phyloP scores from a whole-genome alignment of 2,888 invertebrate genomes.

The Elysia crispata region DNA sequence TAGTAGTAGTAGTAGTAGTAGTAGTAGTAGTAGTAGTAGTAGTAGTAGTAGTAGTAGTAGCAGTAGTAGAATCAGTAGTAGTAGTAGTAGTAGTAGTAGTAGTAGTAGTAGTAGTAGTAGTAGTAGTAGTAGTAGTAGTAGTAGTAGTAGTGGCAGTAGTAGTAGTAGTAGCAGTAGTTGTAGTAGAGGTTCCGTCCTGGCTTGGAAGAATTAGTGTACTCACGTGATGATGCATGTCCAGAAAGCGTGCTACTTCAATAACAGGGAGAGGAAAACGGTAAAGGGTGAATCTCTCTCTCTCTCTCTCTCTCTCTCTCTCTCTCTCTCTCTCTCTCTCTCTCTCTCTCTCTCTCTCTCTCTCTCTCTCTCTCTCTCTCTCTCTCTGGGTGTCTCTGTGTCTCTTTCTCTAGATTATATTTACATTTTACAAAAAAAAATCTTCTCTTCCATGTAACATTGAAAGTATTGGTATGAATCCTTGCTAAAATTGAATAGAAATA shows the following conservation, averaged over 20 bases:
- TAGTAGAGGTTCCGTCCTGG: background rate
- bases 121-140: conserved; percentile 40
- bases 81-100: conserved; percentile 47
- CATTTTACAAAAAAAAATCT: no score
- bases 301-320: background rate
- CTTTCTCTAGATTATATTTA: no score
- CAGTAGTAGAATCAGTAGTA: no score
- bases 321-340: background rate
- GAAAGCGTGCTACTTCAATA: background rate
- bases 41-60: conserved; percentile 47
- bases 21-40: conserved; percentile 42
- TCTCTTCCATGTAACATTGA: no score
- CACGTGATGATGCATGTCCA: background rate
- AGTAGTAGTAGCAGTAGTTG: background rate
- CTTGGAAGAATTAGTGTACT: background rate
- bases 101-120: conserved; percentile 45
- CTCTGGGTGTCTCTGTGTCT: no score
- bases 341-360: no score
- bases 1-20: conserved; percentile 46
- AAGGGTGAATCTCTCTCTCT: no score
- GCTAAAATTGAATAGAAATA: no score
- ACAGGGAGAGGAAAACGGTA: background rate
- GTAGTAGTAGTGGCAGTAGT: conserved; percentile 48
- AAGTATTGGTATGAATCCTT: no score
- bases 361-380: no score